Evolutionary conservation across 2,888 invertebrate species (phyloP).

Genomic region (Nephrotoma flavescens): DNA sequence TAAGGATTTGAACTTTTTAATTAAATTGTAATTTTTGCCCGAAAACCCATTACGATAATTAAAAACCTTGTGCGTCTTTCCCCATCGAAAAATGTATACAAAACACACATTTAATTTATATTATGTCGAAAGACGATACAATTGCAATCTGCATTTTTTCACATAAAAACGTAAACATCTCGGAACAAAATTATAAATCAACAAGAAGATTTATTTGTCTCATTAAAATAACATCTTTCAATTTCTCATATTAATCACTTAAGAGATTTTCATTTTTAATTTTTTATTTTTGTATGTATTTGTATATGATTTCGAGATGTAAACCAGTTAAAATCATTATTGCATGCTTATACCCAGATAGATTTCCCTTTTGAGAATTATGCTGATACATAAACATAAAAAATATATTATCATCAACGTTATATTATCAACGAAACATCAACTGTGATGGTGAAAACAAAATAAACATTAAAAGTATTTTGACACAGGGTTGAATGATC

Average conservation of each 20-base stretch:
- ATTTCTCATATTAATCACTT: background rate
- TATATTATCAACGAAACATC: too few species aligned
- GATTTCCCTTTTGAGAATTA: background rate
- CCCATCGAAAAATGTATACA: background rate
- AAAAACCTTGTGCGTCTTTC: background rate
- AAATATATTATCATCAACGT: background rate
- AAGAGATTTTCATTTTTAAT: background rate
- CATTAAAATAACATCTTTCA: background rate
- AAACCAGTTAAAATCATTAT: background rate
- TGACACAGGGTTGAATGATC: background rate
- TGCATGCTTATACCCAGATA: background rate
- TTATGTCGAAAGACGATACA: background rate
- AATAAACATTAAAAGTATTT: background rate
- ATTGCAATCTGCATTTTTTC: background rate
- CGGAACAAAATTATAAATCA: background rate
- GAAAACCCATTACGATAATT: background rate
- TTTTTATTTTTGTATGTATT: background rate
- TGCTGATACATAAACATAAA: background rate
- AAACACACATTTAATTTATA: background rate
- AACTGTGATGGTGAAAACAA: background rate
- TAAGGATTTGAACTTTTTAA: background rate
- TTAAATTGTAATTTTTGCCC: background rate
- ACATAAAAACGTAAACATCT: background rate
- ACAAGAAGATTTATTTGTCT: background rate
- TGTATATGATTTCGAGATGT: background rate